These are phyloP conservation scores for Lagopus leucura DNA, from an alignment of 2,113 vertebrate genomes.

Conservation along the genomic window DNA sequence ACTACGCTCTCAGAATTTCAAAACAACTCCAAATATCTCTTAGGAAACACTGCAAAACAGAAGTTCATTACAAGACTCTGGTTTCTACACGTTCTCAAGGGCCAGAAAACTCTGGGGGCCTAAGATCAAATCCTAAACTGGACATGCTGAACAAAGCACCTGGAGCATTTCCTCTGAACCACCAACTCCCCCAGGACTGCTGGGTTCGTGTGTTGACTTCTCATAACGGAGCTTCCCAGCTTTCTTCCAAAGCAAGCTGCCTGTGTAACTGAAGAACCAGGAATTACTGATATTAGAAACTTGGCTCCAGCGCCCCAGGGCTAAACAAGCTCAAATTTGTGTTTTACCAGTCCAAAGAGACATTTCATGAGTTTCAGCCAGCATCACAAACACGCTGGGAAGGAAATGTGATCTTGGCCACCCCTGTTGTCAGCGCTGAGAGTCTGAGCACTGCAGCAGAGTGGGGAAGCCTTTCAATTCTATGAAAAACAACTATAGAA, in stretches of 20 bases:
- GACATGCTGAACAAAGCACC: conserved; percentile 12
- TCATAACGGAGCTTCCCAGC: not conserved
- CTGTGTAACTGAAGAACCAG: not conserved
- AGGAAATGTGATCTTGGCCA: not conserved
- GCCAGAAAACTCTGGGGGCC: not conserved
- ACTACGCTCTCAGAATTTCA: not conserved
- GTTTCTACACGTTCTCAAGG: not conserved
- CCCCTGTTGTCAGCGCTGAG: not conserved
- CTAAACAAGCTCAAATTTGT: conserved; percentile 63
- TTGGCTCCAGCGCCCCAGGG: conserved; percentile 4
- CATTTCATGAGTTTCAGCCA: conserved; percentile 33
- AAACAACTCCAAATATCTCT: not conserved
- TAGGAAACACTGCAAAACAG: not conserved
- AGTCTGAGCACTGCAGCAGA: not conserved
- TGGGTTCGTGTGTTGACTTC: not conserved
- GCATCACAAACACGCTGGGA: conserved; percentile 1
- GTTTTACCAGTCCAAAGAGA: conserved; percentile 60
- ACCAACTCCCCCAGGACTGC: not conserved
- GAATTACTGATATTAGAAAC: not conserved
- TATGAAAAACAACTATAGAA: not conserved
- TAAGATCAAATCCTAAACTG: not conserved
- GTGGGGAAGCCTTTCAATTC: not conserved
- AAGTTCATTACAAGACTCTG: not conserved
- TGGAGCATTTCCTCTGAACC: not conserved
- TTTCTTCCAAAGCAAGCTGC: not conserved